Base-by-base conservation (phyloP, 2,888 invertebrate species). In the Parasteatoda lunata region DNA sequence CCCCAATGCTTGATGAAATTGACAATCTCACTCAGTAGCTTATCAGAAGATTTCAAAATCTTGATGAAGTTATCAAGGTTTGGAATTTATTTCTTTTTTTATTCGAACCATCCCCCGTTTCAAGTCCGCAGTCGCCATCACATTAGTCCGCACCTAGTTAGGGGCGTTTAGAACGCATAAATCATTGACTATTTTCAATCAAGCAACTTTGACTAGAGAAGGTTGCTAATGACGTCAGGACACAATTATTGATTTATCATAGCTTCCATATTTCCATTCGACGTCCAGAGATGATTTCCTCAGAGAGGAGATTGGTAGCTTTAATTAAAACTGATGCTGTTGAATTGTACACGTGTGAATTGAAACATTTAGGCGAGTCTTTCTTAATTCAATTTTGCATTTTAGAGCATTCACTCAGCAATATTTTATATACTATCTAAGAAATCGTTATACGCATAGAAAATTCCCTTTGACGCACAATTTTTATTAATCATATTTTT, bases 231-330 rank as follows among this genome's bases (percentile, higher is more conserved):
- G 85, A 76, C 77, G 77, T 81, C 59, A 86, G 85, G 85, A 81
- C 80, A 76, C 71, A 86, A 72, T 86, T 86, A 86, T 86, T 86
- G 85, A 86, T 86, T 80, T 80, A 80, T 84, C 84, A 84, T 79
- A 79, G 84, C 80, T 73, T 45, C 47, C 75, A 52, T 54, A 70
- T 59, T 70, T 79, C 80, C 76, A 80, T 86, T 76, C 80, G 72
- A 79, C 84, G 75, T 79, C 78, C 69, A 15, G 84, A 69, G 78
- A 85, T 81, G 72, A 86, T 80, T 85, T 86, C 85, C 85, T 80
- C 54, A 8, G 85, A 85, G 85, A 85, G 76, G 79, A 69, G 79
- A 76, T 68, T 77, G 80, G 76, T 86, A 86, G 80, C 48, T 71
- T 77, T 86, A 86, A 86, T 86, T 86, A 81, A 86, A 80, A 86